A percentile compares a stretch with the other conserved stretches of the same genome.
These are phyloP conservation scores for Rhizoglyphus robini DNA, from an alignment of 1,140 invertebrate species.

Conservation along the genomic window DNA sequence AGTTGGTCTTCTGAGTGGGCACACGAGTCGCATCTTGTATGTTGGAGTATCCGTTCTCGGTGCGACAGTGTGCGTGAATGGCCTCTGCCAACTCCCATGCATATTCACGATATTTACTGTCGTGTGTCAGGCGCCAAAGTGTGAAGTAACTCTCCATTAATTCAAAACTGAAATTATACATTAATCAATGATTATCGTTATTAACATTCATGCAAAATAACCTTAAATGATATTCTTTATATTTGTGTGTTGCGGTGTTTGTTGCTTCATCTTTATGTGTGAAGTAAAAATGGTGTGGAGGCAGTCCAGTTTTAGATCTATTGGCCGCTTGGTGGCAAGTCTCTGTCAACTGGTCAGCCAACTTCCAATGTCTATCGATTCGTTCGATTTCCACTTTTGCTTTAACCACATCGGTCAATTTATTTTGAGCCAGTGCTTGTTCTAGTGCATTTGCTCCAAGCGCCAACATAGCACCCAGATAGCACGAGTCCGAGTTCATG, in stretches of 20 bases:
- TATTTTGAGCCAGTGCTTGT: no score
- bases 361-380: no score
- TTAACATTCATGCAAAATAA: no score
- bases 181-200: no score
- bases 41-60: conserved; percentile 73
- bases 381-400: no score
- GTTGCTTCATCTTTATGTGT: conserved; percentile 67
- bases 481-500: not conserved
- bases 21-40: conserved; percentile 81
- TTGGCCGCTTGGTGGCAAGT: conserved; percentile 96
- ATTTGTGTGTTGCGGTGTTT: no score
- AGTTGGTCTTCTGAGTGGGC: conserved; percentile 76
- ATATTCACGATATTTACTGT: conserved; percentile 92
- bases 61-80: conserved; percentile 80
- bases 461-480: not conserved
- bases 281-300: conserved; percentile 81
- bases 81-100: conserved; percentile 92
- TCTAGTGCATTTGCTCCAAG: no score
- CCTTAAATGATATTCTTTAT: no score
- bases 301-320: conserved; percentile 66
- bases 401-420: no score
- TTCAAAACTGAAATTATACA: conserved; percentile 86
- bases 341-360: no score
- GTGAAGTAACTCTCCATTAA: conserved; percentile 94
- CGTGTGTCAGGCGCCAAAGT: conserved; percentile 87